A percentile compares a stretch with the other conserved stretches of the same genome.
Evolutionary conservation across 2,113 vertebrate genomes (phyloP).

Genomic region (Hypocryptadius cinnamomeus): DNA sequence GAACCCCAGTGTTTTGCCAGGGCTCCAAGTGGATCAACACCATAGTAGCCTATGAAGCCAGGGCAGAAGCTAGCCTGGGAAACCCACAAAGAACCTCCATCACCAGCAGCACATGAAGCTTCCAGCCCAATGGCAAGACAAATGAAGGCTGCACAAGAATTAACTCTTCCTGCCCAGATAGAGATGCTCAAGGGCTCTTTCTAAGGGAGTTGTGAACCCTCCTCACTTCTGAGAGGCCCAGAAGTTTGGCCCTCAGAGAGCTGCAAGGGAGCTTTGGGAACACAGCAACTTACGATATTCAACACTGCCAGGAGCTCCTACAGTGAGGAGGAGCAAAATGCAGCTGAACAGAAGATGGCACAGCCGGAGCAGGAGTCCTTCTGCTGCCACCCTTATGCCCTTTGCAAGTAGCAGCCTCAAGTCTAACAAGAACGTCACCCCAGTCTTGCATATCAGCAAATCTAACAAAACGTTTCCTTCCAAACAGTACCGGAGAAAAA

Average conservation of each 20-base stretch:
- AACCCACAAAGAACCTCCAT: not conserved
- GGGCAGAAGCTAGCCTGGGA: not conserved
- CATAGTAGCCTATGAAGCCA: not conserved
- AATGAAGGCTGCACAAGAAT: not conserved
- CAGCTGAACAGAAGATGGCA: not conserved
- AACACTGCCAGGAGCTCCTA: not conserved
- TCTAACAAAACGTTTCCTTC: not conserved
- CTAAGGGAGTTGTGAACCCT: not conserved
- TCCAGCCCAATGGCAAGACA: not conserved
- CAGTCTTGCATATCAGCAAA: not conserved
- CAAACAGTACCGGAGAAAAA: not conserved
- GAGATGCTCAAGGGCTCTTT: not conserved
- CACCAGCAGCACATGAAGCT: fast-evolving
- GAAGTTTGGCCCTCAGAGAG: not conserved
- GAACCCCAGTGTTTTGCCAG: not conserved
- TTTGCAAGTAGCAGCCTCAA: not conserved
- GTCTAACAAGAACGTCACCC: not conserved
- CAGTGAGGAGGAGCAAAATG: not conserved
- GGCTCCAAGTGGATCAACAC: not conserved
- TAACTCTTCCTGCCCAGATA: not conserved
- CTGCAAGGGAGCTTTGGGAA: not conserved
- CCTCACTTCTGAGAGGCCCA: not conserved
- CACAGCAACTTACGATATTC: not conserved
- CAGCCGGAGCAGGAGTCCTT: not conserved
- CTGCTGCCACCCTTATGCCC: not conserved